A percentile compares a stretch with the other conserved stretches of the same genome.
phyloP scores from a whole-genome alignment of 1,140 invertebrate genomes.

The Drosophila ambigua region DNA sequence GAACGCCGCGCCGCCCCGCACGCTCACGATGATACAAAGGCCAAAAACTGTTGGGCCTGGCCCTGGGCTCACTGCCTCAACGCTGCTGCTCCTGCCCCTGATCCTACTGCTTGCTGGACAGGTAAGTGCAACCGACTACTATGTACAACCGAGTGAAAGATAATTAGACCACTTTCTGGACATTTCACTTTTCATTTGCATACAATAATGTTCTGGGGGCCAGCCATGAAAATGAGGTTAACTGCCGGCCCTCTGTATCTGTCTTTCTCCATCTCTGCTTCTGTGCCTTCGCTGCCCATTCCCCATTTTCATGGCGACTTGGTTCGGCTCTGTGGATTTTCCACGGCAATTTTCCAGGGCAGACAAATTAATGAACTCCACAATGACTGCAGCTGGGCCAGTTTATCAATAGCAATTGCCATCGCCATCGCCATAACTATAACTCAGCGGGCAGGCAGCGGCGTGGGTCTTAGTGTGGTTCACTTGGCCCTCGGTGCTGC shows the following conservation, averaged over 20 bases:
- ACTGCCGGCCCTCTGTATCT: slow-evolving; percentile 36
- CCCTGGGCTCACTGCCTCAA: slow-evolving; percentile 6
- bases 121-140: slow-evolving; percentile 46
- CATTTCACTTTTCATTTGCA: slow-evolving; percentile 82
- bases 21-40: slow-evolving; percentile 51
- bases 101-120: slow-evolving; percentile 55
- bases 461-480: slow-evolving; percentile 38
- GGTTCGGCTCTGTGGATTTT: slow-evolving; percentile 56
- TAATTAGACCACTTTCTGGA: slow-evolving; percentile 52
- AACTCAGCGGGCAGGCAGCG: slow-evolving; percentile 41
- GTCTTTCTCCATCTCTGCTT: slow-evolving; percentile 2
- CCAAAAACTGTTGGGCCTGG: slow-evolving; percentile 18
- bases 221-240: slow-evolving; percentile 69
- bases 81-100: slow-evolving; percentile 45
- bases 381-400: slow-evolving; percentile 59
- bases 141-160: slow-evolving; percentile 12
- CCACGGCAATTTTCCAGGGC: slow-evolving; percentile 67
- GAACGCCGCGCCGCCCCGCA: slow-evolving; percentile 21
- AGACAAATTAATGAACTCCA: slow-evolving; percentile 77
- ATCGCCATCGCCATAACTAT: slow-evolving; percentile 31
- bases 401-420: slow-evolving; percentile 59
- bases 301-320: slow-evolving; percentile 45
- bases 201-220: slow-evolving; percentile 70
- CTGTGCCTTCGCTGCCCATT: not conserved
- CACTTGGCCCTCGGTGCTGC: slow-evolving; percentile 14